Evolutionary conservation across 2,797 vertebrate species (phyloP).

Genomic region (Avahi laniger): DNA sequence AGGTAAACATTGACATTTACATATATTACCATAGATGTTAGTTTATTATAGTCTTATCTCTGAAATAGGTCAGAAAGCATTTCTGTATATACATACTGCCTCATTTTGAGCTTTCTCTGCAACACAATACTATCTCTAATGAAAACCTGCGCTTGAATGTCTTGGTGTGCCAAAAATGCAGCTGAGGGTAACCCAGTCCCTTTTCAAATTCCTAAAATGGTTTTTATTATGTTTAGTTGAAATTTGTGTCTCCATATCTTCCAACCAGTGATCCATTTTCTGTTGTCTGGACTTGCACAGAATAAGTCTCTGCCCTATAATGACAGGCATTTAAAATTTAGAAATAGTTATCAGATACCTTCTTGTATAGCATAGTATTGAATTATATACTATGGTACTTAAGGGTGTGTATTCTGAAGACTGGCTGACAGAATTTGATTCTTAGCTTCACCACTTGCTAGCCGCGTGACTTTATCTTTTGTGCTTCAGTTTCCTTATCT

Average conservation of each 20-base stretch:
- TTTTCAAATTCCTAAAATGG: slow-evolving; percentile 3
- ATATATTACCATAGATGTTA: not conserved
- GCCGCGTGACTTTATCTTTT: not conserved
- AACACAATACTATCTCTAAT: not conserved
- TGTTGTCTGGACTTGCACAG: not conserved
- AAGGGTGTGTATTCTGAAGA: not conserved
- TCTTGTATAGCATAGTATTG: not conserved
- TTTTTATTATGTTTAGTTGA: slow-evolving; percentile 17
- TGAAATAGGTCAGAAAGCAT: not conserved
- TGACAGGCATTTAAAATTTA: not conserved
- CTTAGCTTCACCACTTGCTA: not conserved
- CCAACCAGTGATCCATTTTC: not conserved
- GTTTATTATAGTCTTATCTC: not conserved
- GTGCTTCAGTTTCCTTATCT: not conserved
- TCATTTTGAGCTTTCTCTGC: not conserved
- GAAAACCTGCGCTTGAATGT: not conserved
- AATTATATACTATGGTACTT: not conserved
- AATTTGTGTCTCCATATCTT: not conserved
- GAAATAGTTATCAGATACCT: not conserved
- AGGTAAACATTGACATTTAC: not conserved
- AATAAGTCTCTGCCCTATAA: not conserved
- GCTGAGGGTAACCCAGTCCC: not conserved
- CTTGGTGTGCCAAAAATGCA: slow-evolving; percentile 14
- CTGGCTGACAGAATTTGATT: not conserved
- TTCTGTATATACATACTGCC: not conserved